A percentile compares a stretch with the other conserved stretches of the same genome.
Evolutionary conservation across 2,797 vertebrate genomes (phyloP).

Genomic region (Podargus strigoides): DNA sequence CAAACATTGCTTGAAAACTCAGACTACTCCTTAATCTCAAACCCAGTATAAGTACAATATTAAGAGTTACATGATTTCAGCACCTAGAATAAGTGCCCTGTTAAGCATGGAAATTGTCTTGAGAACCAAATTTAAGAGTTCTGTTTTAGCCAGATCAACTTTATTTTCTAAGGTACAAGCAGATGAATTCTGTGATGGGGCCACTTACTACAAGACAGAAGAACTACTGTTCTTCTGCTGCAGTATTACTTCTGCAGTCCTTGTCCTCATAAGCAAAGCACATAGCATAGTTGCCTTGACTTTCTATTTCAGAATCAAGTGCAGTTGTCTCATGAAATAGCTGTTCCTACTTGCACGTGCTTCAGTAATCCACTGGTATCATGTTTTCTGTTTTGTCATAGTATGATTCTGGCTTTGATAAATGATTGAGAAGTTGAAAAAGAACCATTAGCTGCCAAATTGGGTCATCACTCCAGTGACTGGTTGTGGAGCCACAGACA

Average conservation of each 20-base stretch:
- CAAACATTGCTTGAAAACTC: not conserved
- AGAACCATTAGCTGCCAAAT: slow-evolving; percentile 64
- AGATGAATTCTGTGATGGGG: not conserved
- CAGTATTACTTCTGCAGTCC: not conserved
- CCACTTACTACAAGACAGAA: not conserved
- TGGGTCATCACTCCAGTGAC: slow-evolving; percentile 66
- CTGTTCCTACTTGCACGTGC: not conserved
- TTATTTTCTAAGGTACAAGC: no score
- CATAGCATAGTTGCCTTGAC: not conserved
- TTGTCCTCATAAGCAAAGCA: not conserved
- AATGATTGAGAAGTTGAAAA: slow-evolving; percentile 82
- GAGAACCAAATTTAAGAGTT: not conserved
- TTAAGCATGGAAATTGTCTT: not conserved
- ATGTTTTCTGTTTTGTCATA: slow-evolving; percentile 73
- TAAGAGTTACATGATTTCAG: not conserved
- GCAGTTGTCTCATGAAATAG: not conserved
- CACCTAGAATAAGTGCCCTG: not conserved
- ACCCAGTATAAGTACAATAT: not conserved
- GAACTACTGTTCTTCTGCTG: not conserved
- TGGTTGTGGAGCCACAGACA: slow-evolving; percentile 62
- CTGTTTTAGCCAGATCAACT: no score
- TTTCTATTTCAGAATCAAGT: not conserved
- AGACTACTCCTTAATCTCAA: not conserved
- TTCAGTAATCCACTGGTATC: slow-evolving; percentile 23
- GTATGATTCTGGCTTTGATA: slow-evolving; percentile 98